Conservation (phyloP, 2,888 invertebrate genomes). For the Chromoteleia sp. region DNA sequence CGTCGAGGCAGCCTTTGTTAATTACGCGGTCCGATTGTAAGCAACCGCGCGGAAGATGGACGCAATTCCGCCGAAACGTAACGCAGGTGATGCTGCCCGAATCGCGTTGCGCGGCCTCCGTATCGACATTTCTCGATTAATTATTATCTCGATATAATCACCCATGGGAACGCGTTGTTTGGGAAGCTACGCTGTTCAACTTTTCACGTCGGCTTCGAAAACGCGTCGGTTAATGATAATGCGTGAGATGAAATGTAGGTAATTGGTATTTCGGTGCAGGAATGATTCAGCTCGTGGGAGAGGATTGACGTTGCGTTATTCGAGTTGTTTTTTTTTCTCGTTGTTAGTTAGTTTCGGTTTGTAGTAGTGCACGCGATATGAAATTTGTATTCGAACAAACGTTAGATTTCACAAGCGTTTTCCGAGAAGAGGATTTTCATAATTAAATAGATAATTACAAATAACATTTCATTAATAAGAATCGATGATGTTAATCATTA, state of each 20-base stretch:
- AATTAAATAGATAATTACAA: no score
- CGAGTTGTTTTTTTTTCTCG: not conserved
- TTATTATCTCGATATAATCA: slow-evolving; percentile 27
- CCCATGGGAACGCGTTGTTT: slow-evolving; percentile 9
- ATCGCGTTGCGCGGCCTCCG: not conserved
- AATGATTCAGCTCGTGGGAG: not conserved
- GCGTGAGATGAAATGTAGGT: slow-evolving; percentile 7
- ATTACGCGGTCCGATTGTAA: slow-evolving; percentile 35
- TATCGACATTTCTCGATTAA: slow-evolving; percentile 40
- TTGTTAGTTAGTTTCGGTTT: no score
- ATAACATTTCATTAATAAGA: no score
- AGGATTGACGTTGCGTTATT: not conserved
- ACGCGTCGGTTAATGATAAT: slow-evolving; percentile 10
- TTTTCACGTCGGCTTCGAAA: slow-evolving; percentile 11
- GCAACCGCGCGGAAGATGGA: slow-evolving; percentile 4
- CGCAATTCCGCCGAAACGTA: not conserved
- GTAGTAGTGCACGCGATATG: no score
- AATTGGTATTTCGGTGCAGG: slow-evolving; percentile 1
- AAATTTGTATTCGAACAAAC: no score
- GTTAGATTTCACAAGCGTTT: no score
- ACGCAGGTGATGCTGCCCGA: no score
- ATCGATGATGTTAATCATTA: no score
- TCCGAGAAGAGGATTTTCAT: no score
- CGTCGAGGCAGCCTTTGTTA: slow-evolving; percentile 21
- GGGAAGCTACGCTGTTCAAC: slow-evolving; percentile 2